These are phyloP conservation scores for Zonitis immaculata DNA, from an alignment of 2,888 invertebrate species.

Conservation along the genomic window DNA sequence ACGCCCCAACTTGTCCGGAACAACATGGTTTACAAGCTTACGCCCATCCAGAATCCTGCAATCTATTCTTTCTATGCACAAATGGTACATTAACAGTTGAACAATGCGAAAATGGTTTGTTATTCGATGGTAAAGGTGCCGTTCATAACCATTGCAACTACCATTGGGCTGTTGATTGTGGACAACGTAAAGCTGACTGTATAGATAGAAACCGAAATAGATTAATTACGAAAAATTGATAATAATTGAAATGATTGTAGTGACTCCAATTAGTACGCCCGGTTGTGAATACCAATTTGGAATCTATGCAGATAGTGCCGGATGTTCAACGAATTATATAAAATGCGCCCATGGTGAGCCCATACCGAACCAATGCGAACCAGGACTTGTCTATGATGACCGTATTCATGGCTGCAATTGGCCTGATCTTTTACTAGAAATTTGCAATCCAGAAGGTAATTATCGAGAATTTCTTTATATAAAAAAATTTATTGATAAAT, in stretches of 20 bases:
- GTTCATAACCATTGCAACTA: constrained; percentile 93
- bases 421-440: constrained; percentile 84
- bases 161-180: constrained; percentile 88
- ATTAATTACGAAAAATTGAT: constrained; percentile 22
- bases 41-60: constrained; percentile 81
- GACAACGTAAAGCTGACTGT: constrained; percentile 74
- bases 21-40: constrained; percentile 77
- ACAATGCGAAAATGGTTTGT: constrained; percentile 85
- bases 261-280: constrained; percentile 72
- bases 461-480: no score
- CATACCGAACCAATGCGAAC: constrained; percentile 74
- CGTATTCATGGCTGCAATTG: constrained; percentile 87
- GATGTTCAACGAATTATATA: constrained; percentile 80
- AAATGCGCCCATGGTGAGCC: constrained; percentile 83
- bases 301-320: constrained; percentile 72
- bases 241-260: constrained; percentile 49
- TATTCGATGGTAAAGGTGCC: constrained; percentile 86
- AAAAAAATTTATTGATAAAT: no score
- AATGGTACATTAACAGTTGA: constrained; percentile 88
- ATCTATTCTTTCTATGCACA: constrained; percentile 85
- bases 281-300: constrained; percentile 89
- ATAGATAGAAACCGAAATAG: no score
- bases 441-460: constrained; percentile 88
- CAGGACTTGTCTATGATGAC: constrained; percentile 84
- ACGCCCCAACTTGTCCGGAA: constrained; percentile 75